These are phyloP conservation scores for Callopanchax toddi DNA, from an alignment of 2,113 vertebrate genomes.

Conservation along the genomic window DNA sequence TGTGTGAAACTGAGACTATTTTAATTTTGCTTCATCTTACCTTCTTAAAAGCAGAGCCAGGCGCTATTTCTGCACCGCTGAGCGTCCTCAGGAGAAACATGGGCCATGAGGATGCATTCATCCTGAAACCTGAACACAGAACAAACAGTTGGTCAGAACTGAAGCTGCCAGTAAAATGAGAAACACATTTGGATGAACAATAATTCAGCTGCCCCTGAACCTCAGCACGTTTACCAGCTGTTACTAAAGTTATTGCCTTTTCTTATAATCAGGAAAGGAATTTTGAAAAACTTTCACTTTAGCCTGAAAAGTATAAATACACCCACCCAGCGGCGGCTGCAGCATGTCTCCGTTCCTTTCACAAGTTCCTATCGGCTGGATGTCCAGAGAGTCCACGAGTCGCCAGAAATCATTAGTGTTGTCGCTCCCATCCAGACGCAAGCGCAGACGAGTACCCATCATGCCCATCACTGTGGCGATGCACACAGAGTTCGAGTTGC, in stretches of 20 bases:
- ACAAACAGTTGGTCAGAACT: too few relatives aligned
- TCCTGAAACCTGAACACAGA: slow-evolving; percentile 86
- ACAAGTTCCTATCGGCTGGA: slow-evolving; percentile 94
- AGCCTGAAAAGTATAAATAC: not conserved
- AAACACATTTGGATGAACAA: too few relatives aligned
- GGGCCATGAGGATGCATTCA: slow-evolving; percentile 98
- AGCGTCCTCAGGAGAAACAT: slow-evolving; percentile 95
- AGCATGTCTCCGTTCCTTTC: slow-evolving; percentile 95
- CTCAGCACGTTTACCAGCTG: not conserved
- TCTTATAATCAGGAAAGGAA: not conserved
- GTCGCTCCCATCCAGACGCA: slow-evolving; percentile 93
- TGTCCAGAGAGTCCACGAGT: slow-evolving; percentile 91
- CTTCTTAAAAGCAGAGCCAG: slow-evolving; percentile 89
- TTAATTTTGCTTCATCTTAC: slow-evolving; percentile 60
- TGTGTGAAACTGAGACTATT: not conserved
- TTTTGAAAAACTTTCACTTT: not conserved
- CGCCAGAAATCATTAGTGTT: slow-evolving; percentile 98
- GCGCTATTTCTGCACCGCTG: slow-evolving; percentile 93
- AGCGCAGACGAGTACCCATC: slow-evolving; percentile 87
- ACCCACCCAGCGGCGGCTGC: slow-evolving; percentile 91
- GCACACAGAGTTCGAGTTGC: slow-evolving; percentile 91
- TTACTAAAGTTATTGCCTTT: not conserved
- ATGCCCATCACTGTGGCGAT: slow-evolving; percentile 94
- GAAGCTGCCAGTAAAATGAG: too few relatives aligned
- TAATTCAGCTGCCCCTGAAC: too few relatives aligned